Percentiles rank a stretch among this genome's conserved stretches.
These are phyloP conservation scores for Caenorhabditis sulstoni DNA, from an alignment of 2,888 invertebrate species.

Conservation along the genomic window DNA sequence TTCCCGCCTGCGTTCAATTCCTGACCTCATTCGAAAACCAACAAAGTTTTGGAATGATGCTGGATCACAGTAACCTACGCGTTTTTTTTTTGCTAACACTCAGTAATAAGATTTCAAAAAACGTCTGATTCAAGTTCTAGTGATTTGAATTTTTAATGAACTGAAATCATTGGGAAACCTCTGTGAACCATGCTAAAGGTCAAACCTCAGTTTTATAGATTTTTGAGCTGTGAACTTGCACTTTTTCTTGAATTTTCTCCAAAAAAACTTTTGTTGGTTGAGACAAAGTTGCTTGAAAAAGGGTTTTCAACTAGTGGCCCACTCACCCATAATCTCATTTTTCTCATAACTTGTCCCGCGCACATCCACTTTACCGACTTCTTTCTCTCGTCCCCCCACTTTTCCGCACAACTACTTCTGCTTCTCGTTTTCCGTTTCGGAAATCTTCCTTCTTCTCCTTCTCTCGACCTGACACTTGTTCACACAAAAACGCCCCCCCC, in stretches of 20 bases:
- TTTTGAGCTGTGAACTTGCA: no score
- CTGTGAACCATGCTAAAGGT: no score
- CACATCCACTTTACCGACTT: conserved; percentile 30
- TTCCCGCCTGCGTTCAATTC: background rate
- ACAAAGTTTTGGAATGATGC: background rate
- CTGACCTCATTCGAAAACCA: background rate
- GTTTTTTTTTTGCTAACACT: no score
- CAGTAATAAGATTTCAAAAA: no score
- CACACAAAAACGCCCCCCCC: no score
- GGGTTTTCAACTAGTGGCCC: conserved; percentile 10
- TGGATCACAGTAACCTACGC: no score
- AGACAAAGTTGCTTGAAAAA: background rate
- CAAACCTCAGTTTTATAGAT: no score
- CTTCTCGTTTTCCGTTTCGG: conserved; percentile 24
- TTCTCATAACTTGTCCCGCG: conserved; percentile 48
- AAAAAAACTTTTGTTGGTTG: no score
- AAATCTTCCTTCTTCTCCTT: conserved; percentile 17
- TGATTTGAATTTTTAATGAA: no score
- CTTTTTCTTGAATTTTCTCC: no score
- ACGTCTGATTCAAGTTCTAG: no score
- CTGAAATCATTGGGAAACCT: no score
- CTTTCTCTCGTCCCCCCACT: conserved; percentile 14
- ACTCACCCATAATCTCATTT: conserved; percentile 54
- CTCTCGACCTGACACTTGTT: conserved; percentile 23
- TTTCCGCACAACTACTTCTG: conserved; percentile 42